Evolutionary conservation across 23 tunicate species (phyloP).

Genomic region (Oikopleura dioica): DNA sequence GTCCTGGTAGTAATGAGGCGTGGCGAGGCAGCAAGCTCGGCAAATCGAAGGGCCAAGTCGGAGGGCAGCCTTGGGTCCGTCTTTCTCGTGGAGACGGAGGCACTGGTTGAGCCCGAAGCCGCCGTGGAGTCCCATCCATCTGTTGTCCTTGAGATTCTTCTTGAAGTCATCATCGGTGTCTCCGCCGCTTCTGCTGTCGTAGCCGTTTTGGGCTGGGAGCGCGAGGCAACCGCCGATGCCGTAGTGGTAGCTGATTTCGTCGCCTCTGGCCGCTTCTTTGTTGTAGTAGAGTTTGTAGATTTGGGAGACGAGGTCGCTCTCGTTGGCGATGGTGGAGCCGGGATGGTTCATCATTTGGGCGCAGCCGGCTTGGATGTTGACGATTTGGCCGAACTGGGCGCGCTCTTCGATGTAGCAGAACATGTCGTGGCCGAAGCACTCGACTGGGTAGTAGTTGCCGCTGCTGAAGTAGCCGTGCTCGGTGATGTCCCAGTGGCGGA

Average conservation of each 20-base stretch:
- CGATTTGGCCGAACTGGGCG: background rate
- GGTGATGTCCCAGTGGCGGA: background rate
- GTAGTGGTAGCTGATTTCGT: background rate
- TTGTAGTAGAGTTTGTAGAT: background rate
- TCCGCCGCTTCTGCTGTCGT: too few relatives aligned
- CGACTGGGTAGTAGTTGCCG: background rate
- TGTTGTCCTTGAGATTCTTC: background rate
- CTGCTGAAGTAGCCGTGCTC: background rate
- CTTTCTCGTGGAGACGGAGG: background rate
- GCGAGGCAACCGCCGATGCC: constrained; percentile 11
- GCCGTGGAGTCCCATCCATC: background rate
- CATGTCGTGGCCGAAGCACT: background rate
- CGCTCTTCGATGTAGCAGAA: constrained; percentile 11
- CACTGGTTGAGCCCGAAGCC: constrained; percentile 5
- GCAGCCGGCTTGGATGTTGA: background rate
- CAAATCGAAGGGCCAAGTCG: background rate
- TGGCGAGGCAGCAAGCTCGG: background rate
- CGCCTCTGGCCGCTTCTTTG: background rate
- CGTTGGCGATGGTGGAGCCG: background rate
- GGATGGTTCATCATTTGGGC: constrained; percentile 14
- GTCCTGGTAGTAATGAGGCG: background rate
- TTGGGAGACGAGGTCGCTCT: background rate
- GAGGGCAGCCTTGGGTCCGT: background rate
- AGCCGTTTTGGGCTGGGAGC: constrained; percentile 11
- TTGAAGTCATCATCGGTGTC: background rate